Evolutionary conservation across 2,113 vertebrate species (phyloP), one percentile per base, ranked within the genome.

Genomic region (Indri indri): DNA sequence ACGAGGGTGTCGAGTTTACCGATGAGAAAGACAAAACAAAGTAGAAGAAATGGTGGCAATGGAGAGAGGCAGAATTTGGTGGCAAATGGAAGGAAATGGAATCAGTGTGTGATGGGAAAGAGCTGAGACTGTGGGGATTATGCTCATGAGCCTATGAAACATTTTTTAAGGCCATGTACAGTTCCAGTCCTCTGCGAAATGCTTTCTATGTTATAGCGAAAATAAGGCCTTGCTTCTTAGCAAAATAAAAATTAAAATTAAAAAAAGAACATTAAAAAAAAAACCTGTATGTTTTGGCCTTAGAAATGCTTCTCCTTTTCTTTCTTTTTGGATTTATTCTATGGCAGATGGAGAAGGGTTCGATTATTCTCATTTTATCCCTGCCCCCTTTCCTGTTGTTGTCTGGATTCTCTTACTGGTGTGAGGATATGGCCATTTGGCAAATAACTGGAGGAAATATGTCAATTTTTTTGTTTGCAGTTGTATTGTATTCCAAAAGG

Each of bases 11-110:
- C 4, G 25, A 97, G 90, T 96, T 97, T 97, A 93, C 87, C 96
- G 93, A 91, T 77, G 61, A 40, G 71, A 95, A 92, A 98, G 97
- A 96, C 96, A 97, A 97, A 96, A 97, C 96, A 97, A 98, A 95
- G 59, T 37, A 61, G 70, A 37, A 74, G 84, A 90, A 94, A 54
- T 50, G 42, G 81, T 95, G 73, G 73, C 88, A 34, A 71, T n/a
- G 66, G 74, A 84, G 50, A 93, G 40, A 79, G 80, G 79, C 63
- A 83, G 96, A 88, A 86, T 90, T 91, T 94, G 70, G 91, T 84
- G 54, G 91, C 71, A 85, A 86, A 74, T 79, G 81, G 91, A 94
- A 96, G 71, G 90, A 95, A 96, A 95, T 96, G 42, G 71, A 96
- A 97, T 92, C 68, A 97, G 71, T 89, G 32, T 97, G 74, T 65